A percentile compares a stretch with the other conserved stretches of the same genome.
Evolutionary conservation across 1,140 invertebrate species (phyloP).

Genomic region (Magallana gigas): DNA sequence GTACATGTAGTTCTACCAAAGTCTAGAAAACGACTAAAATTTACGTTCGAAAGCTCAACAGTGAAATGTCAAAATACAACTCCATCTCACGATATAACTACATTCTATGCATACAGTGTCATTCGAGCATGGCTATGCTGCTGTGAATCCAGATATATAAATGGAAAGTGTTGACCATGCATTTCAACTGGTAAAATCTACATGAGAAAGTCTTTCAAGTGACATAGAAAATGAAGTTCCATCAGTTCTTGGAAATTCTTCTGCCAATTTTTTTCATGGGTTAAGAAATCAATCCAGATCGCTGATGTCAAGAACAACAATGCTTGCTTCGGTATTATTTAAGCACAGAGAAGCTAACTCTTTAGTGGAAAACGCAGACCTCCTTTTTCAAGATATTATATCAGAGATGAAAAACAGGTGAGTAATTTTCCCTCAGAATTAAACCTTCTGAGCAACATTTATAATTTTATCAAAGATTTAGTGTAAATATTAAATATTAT

Average conservation of each 20-base stretch:
- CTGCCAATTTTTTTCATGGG: not conserved
- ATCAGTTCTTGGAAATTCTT: slow-evolving; percentile 10
- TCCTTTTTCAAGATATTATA: not conserved
- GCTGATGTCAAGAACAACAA: slow-evolving; percentile 17
- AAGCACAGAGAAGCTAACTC: slow-evolving; percentile 11
- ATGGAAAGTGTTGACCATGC: not conserved
- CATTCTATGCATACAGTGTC: not conserved
- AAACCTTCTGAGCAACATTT: not conserved
- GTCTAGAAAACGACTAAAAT: slow-evolving; percentile 18
- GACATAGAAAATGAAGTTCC: slow-evolving; percentile 12
- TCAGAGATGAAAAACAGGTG: slow-evolving; percentile 20
- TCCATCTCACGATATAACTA: slow-evolving; percentile 10
- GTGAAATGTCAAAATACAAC: slow-evolving; percentile 8
- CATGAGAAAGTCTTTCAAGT: not conserved
- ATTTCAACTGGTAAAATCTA: not conserved
- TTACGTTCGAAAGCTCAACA: not conserved
- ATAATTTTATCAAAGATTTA: slow-evolving; percentile 10
- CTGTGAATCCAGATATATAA: slow-evolving; percentile 14
- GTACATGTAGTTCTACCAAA: slow-evolving; percentile 18
- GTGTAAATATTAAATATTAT: not conserved
- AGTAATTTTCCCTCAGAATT: not conserved
- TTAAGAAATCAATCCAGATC: slow-evolving; percentile 14
- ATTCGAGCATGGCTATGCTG: slow-evolving; percentile 22
- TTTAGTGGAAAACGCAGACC: slow-evolving; percentile 9
- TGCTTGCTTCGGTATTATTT: slow-evolving; percentile 23